Conservation (phyloP, 2,888 invertebrate species). For the Stenodema calcarata region DNA sequence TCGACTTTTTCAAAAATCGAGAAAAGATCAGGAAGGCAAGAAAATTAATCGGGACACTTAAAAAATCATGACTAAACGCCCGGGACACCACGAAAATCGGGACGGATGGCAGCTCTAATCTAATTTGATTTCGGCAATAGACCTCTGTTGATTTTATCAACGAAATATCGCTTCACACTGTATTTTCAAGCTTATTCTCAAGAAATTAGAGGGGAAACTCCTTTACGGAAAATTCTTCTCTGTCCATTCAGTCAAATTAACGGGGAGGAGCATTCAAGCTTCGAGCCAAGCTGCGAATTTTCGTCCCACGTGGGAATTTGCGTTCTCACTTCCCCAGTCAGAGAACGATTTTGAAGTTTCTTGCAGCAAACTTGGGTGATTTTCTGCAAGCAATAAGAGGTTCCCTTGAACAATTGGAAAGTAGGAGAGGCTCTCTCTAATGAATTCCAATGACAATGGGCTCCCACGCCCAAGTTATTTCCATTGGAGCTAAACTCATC, state of each 20-base stretch:
- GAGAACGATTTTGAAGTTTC: slow-evolving; percentile 7
- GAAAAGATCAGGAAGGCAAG: too few species aligned
- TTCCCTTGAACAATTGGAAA: neutral
- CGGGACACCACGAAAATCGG: too few species aligned
- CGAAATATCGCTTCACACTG: too few species aligned
- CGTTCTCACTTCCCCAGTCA: neutral
- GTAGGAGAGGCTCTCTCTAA: neutral
- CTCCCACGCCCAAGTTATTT: neutral
- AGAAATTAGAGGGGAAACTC: neutral
- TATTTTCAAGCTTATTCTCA: too few species aligned
- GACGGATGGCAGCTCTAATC: too few species aligned
- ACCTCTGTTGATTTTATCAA: too few species aligned
- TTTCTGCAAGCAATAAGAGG: neutral
- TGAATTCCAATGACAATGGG: neutral
- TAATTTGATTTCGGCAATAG: too few species aligned
- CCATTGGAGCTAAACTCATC: neutral
- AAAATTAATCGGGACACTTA: too few species aligned
- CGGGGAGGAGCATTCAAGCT: neutral
- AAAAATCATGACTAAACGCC: too few species aligned
- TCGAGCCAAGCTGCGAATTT: neutral
- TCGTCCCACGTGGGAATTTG: neutral
- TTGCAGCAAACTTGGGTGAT: neutral
- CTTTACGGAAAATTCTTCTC: slow-evolving; percentile 4
- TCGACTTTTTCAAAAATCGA: too few species aligned
- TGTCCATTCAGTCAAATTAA: slow-evolving; percentile 11